Evolutionary conservation across 2,113 vertebrate genomes (phyloP).

Genomic region (Harpagus bidentatus): DNA sequence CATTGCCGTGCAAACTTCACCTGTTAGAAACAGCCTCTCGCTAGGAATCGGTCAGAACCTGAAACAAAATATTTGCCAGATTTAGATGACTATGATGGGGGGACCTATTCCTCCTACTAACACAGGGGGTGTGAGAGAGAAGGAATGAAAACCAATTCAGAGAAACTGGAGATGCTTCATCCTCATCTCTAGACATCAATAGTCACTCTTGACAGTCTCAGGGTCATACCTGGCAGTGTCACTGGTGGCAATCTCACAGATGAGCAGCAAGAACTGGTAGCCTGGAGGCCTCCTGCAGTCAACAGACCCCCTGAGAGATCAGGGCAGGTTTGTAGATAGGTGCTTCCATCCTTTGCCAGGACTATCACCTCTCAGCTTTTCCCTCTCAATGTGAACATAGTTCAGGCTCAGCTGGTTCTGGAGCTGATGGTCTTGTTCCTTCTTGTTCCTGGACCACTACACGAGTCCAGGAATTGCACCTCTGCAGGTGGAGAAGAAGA

Average conservation of each 20-base stretch:
- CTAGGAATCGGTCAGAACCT: not conserved
- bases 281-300: not conserved
- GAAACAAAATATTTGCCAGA: not conserved
- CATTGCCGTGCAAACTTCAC: not conserved
- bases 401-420: not conserved
- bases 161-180: not conserved
- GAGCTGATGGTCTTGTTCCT: not conserved
- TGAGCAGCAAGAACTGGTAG: not conserved
- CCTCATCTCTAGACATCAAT: not conserved
- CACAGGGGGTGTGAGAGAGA: not conserved
- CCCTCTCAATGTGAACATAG: rapidly evolving
- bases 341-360: not conserved
- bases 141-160: not conserved
- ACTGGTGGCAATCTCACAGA: not conserved
- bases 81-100: not conserved
- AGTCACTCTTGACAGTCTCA: not conserved
- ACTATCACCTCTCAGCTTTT: not conserved
- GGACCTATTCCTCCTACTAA: not conserved
- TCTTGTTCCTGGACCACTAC: not conserved
- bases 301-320: not conserved
- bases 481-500: not conserved
- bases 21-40: not conserved
- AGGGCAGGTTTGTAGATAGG: not conserved
- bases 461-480: not conserved
- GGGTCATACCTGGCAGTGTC: not conserved